These are phyloP conservation scores for Coryphaenoides rupestris DNA, from an alignment of 2,113 vertebrate genomes.

Conservation along the genomic window DNA sequence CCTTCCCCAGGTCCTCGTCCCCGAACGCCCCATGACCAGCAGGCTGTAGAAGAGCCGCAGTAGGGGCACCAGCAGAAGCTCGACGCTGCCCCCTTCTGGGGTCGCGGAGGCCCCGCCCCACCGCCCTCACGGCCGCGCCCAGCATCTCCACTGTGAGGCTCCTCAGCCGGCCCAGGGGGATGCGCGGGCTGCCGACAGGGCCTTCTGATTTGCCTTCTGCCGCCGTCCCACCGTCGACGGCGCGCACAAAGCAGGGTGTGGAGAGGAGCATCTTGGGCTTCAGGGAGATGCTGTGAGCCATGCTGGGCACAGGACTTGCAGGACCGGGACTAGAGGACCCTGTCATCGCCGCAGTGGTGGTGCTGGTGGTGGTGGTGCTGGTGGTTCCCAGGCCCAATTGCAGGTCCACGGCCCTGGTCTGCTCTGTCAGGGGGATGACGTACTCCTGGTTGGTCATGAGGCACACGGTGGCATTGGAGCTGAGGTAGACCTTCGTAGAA, in stretches of 20 bases:
- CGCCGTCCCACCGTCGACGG: slow-evolving; percentile 28
- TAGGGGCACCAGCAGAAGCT: slow-evolving; percentile 88
- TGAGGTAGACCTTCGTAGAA: slow-evolving; percentile 76
- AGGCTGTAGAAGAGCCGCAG: slow-evolving; percentile 86
- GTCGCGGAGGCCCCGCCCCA: slow-evolving; percentile 80
- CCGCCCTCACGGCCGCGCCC: slow-evolving; percentile 79
- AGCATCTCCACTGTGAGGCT: slow-evolving; percentile 86
- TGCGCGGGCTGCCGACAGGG: slow-evolving; percentile 88
- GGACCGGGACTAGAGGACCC: slow-evolving; percentile 13
- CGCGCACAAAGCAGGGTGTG: slow-evolving; percentile 80
- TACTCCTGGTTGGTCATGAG: slow-evolving; percentile 91
- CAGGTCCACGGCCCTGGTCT: slow-evolving; percentile 82
- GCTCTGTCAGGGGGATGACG: slow-evolving; percentile 90
- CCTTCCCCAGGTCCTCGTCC: slow-evolving; percentile 80
- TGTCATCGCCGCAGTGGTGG: not conserved
- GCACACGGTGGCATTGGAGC: slow-evolving; percentile 80
- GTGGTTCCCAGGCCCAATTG: slow-evolving; percentile 56
- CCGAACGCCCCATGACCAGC: slow-evolving; percentile 85
- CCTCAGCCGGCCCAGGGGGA: slow-evolving; percentile 84
- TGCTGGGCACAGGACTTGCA: slow-evolving; percentile 37
- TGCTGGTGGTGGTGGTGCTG: too few relatives aligned
- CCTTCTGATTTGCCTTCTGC: not conserved
- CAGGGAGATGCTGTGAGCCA: slow-evolving; percentile 81
- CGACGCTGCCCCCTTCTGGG: slow-evolving; percentile 87
- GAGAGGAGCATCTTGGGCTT: slow-evolving; percentile 83